Conservation (phyloP, 2,797 vertebrate species). For the Enteromius treurensis region DNA sequence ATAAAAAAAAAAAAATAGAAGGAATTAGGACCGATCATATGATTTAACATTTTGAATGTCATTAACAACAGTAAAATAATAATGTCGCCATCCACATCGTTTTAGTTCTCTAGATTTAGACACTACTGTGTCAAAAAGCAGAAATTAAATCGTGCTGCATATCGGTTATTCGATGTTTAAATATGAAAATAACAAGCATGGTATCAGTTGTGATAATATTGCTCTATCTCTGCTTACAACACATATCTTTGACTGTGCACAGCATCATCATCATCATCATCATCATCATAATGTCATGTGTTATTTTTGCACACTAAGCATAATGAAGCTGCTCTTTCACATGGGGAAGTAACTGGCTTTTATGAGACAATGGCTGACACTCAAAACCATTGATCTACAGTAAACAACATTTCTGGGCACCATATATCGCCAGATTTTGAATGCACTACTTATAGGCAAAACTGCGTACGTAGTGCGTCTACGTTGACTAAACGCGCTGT, state of each 20-base stretch:
- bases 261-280: background rate
- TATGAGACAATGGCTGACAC: background rate
- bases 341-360: slow-evolving; percentile 14
- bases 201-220: background rate
- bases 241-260: background rate
- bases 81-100: background rate
- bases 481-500: background rate
- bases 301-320: slow-evolving; percentile 5
- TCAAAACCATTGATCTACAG: background rate
- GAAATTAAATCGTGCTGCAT: background rate
- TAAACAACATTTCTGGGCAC: background rate
- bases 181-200: background rate
- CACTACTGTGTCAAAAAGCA: background rate
- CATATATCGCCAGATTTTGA: background rate
- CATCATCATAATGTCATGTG: background rate
- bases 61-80: background rate
- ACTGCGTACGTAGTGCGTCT: background rate
- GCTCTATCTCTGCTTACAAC: background rate
- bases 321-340: background rate
- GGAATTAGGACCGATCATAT: background rate
- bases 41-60: background rate
- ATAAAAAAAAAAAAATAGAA: background rate
- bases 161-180: background rate
- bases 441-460: background rate
- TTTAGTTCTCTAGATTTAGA: background rate